Percentiles rank a stretch among this genome's conserved stretches.
Conservation (phyloP, 1,140 invertebrate species). For the Campoletis sonorensis region DNA sequence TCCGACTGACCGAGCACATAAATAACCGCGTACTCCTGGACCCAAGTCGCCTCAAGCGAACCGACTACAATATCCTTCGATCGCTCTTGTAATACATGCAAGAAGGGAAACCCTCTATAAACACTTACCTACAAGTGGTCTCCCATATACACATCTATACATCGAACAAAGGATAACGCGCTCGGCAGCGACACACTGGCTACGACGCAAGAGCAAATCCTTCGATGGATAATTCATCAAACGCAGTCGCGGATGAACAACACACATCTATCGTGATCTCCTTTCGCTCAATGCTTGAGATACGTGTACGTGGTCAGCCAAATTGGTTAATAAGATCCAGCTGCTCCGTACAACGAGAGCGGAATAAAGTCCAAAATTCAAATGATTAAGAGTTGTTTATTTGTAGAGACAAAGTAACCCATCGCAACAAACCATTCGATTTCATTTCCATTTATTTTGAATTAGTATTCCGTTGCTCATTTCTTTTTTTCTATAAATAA, state of each 20-base stretch:
- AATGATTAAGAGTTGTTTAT: background rate
- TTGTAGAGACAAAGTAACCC: background rate
- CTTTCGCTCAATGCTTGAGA: constrained; percentile 12
- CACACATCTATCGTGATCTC: background rate
- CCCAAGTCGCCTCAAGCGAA: background rate
- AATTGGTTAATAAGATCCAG: background rate
- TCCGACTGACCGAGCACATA: constrained; percentile 42
- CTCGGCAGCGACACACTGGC: background rate
- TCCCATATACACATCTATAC: background rate
- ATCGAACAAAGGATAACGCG: background rate
- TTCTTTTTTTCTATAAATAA: too few relatives aligned
- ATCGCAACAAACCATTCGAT: background rate
- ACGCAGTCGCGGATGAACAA: constrained; percentile 27
- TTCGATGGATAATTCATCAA: constrained; percentile 41
- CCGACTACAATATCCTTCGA: constrained; percentile 31
- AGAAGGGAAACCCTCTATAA: background rate
- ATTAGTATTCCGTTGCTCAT: too few relatives aligned
- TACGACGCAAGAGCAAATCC: constrained; percentile 23
- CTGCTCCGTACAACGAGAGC: background rate
- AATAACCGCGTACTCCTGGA: constrained; percentile 42
- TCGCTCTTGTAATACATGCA: background rate
- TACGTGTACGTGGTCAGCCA: background rate
- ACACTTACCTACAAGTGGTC: background rate
- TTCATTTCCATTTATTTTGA: too few relatives aligned
- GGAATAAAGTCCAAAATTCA: background rate